A percentile compares a stretch with the other conserved stretches of the same genome.
These are phyloP conservation scores for Oreochromis tanganicae DNA, from an alignment of 2,113 vertebrate genomes.

Conservation along the genomic window DNA sequence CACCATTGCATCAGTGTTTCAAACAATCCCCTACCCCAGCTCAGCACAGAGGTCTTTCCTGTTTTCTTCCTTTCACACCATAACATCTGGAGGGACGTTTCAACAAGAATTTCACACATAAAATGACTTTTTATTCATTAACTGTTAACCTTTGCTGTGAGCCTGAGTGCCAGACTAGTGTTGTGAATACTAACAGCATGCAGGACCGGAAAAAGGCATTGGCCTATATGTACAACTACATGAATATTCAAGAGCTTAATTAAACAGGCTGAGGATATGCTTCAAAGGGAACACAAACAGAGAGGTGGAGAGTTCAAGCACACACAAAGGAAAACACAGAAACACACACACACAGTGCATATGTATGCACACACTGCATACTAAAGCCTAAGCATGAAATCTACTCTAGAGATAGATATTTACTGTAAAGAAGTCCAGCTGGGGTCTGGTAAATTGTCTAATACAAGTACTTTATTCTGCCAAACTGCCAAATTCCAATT, in stretches of 20 bases:
- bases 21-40: not conserved
- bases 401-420: not conserved
- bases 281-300: constrained; percentile 52
- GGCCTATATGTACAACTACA: constrained; percentile 32
- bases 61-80: not conserved
- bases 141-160: not conserved
- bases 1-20: not conserved
- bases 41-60: not conserved
- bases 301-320: constrained; percentile 19
- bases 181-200: not conserved
- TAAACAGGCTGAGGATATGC: constrained; percentile 27
- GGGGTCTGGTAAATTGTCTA: not conserved
- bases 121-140: not conserved
- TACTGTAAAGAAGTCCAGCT: not conserved
- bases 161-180: not conserved
- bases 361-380: not conserved
- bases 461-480: not conserved
- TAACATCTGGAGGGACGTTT: not conserved
- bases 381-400: not conserved
- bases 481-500: not conserved
- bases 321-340: not conserved
- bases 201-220: constrained; percentile 20
- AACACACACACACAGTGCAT: not conserved
- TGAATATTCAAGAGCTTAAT: constrained; percentile 65
- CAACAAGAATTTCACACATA: not conserved